Conservation (phyloP, 2,797 vertebrate species). For the Cryptoblepharus egeriae region DNA sequence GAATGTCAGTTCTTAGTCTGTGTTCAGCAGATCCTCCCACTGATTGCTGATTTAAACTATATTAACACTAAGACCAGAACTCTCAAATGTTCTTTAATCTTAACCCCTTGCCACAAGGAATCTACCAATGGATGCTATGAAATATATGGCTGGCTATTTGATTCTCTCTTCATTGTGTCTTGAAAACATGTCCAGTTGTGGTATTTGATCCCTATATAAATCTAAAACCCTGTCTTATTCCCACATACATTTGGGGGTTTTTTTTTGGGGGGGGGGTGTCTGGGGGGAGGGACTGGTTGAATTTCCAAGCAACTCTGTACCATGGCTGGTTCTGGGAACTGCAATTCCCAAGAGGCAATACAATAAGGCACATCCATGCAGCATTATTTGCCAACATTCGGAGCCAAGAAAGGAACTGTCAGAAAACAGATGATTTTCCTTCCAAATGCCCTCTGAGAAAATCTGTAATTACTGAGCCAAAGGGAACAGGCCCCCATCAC, state of each 20-base stretch:
- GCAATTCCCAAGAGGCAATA: neutral
- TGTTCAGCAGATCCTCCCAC: neutral
- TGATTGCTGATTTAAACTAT: neutral
- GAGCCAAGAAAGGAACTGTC: neutral
- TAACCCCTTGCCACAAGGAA: neutral
- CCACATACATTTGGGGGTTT: neutral
- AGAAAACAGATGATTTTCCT: neutral
- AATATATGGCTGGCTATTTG: neutral
- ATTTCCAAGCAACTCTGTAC: neutral
- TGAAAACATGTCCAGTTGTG: neutral
- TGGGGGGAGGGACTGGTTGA: neutral
- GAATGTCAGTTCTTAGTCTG: no score
- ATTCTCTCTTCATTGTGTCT: neutral
- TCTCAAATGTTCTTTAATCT: neutral
- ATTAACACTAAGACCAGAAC: no score
- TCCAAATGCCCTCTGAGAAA: neutral
- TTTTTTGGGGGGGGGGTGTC: no score
- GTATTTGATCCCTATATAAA: neutral
- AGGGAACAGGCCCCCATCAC: neutral
- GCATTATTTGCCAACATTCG: neutral
- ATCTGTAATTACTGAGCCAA: neutral
- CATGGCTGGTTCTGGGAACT: neutral
- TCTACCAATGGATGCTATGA: no score
- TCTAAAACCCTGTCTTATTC: neutral
- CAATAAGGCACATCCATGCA: neutral